Conservation (phyloP, 2,888 invertebrate genomes). For the Antheraea assamensis region DNA sequence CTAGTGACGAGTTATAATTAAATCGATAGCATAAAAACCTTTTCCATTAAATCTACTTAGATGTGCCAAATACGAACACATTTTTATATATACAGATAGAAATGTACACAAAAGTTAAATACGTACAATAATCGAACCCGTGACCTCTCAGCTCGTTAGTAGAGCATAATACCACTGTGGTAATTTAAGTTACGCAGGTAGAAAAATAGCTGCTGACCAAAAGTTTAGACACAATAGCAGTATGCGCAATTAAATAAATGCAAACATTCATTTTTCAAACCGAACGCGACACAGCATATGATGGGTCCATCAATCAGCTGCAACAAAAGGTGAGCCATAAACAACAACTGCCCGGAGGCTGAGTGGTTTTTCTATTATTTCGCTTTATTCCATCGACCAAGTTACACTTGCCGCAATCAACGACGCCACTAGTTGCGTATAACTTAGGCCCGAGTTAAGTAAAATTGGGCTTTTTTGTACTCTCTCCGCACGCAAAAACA, state of each 20-base stretch:
- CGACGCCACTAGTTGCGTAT: slow-evolving; percentile 23
- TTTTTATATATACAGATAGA: too few relatives aligned
- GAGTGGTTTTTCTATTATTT: slow-evolving; percentile 60
- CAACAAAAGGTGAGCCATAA: slow-evolving; percentile 69
- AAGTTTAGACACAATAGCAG: slow-evolving; percentile 25
- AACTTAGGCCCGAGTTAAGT: background rate
- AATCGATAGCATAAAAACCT: too few relatives aligned
- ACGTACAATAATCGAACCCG: too few relatives aligned
- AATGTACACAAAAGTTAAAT: too few relatives aligned
- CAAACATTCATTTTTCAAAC: slow-evolving; percentile 74
- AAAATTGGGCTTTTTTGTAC: background rate
- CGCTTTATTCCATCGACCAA: slow-evolving; percentile 42
- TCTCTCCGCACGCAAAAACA: slow-evolving; percentile 38
- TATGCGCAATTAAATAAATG: slow-evolving; percentile 61
- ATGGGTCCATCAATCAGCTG: slow-evolving; percentile 69
- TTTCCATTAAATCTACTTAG: too few relatives aligned
- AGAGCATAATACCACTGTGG: too few relatives aligned
- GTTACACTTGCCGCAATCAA: slow-evolving; percentile 37
- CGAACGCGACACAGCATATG: slow-evolving; percentile 70
- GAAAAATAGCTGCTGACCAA: slow-evolving; percentile 47
- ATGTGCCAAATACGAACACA: too few relatives aligned
- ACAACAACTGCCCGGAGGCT: slow-evolving; percentile 65
- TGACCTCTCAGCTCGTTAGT: too few relatives aligned
- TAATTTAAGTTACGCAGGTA: background rate
- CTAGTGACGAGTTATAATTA: too few relatives aligned